These are phyloP conservation scores for Stegostoma tigrinum DNA, from an alignment of 2,113 vertebrate genomes.

Conservation along the genomic window DNA sequence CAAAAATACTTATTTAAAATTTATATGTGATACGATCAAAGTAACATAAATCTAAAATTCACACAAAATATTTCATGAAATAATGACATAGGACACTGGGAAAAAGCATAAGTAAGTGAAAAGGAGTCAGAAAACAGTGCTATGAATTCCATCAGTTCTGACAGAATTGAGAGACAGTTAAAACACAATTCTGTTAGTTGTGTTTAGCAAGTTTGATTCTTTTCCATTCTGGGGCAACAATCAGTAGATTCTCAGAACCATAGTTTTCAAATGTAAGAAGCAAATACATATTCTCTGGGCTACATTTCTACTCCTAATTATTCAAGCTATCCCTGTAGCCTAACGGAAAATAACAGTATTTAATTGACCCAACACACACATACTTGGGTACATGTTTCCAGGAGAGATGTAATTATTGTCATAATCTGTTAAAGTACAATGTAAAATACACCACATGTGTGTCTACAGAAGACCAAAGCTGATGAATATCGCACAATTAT, in stretches of 20 bases:
- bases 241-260: background rate
- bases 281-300: background rate
- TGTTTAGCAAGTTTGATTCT: background rate
- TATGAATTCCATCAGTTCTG: background rate
- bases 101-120: background rate
- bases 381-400: background rate
- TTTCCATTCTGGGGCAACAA: background rate
- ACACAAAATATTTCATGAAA: background rate
- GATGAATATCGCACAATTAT: background rate
- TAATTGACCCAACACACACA: background rate
- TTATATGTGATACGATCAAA: background rate
- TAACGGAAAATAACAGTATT: constrained; percentile 13
- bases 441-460: background rate
- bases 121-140: background rate
- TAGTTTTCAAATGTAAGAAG: background rate
- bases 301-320: background rate
- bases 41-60: background rate
- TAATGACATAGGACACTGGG: no score
- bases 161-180: background rate
- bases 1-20: background rate
- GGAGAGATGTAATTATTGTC: constrained; percentile 12
- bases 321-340: background rate
- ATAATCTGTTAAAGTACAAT: constrained; percentile 16
- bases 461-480: background rate
- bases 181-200: background rate